Percentiles rank a stretch among this genome's conserved stretches.
These are phyloP conservation scores for Epizoanthus rinbou DNA, from an alignment of 92 coral and sea anemone genomes.

Conservation along the genomic window DNA sequence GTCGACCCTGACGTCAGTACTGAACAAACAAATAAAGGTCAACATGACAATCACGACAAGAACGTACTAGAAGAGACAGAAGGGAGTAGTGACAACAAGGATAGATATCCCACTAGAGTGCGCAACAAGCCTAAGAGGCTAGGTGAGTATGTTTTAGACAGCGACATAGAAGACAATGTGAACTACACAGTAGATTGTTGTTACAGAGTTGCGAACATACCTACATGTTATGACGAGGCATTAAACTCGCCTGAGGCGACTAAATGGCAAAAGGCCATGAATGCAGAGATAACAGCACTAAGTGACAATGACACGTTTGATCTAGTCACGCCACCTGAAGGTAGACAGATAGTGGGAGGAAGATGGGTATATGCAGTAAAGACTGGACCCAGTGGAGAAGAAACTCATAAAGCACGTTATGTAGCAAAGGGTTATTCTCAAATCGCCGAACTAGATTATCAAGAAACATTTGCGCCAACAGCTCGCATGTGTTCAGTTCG, in stretches of 20 bases:
- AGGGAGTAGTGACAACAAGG: conserved; percentile 8
- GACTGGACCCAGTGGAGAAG: conserved; percentile 49
- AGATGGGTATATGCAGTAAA: conserved; percentile 64
- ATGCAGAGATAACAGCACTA: conserved; percentile 54
- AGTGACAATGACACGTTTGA: conserved; percentile 57
- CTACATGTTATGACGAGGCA: conserved; percentile 49
- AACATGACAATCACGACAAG: not conserved
- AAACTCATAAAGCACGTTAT: conserved; percentile 59
- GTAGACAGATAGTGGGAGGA: conserved; percentile 72
- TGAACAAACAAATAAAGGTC: conserved; percentile 10
- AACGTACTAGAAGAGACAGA: not conserved
- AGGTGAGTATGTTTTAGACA: conserved; percentile 51
- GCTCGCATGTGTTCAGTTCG: conserved; percentile 60
- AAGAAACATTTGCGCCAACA: conserved; percentile 56
- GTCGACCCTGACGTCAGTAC: not conserved
- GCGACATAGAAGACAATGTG: conserved; percentile 47
- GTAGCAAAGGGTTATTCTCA: conserved; percentile 63
- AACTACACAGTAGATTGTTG: conserved; percentile 57
- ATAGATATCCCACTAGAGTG: conserved; percentile 46
- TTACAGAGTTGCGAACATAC: conserved; percentile 55
- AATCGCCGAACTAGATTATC: conserved; percentile 49
- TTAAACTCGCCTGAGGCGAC: conserved; percentile 49
- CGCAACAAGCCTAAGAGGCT: conserved; percentile 46
- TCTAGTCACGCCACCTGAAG: conserved; percentile 58
- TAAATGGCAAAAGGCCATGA: conserved; percentile 68